Evolutionary conservation across 2,888 invertebrate species (phyloP).

Genomic region (Eristalis intricaria): DNA sequence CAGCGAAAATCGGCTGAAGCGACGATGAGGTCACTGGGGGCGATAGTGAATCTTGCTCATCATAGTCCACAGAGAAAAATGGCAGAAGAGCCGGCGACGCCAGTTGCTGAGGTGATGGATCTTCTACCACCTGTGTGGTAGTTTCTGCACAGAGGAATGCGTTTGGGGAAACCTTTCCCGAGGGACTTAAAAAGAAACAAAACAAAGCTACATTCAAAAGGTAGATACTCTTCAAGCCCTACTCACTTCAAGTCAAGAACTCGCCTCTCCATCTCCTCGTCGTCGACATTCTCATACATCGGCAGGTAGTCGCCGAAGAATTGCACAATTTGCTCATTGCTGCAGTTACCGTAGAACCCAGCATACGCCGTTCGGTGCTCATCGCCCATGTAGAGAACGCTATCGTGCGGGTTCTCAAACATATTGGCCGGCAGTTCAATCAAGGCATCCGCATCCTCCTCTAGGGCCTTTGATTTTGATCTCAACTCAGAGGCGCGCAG

Average conservation of each 20-base stretch:
- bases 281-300: slow-evolving; percentile 73
- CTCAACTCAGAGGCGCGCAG: slow-evolving; percentile 70
- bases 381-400: slow-evolving; percentile 73
- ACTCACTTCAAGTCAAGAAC: slow-evolving; percentile 52
- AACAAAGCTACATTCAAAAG: neutral
- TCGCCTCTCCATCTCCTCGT: slow-evolving; percentile 30
- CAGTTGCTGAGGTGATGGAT: slow-evolving; percentile 35
- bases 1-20: slow-evolving; percentile 74
- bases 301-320: slow-evolving; percentile 75
- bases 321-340: slow-evolving; percentile 71
- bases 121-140: neutral
- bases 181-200: slow-evolving; percentile 12
- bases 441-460: slow-evolving; percentile 72
- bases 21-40: slow-evolving; percentile 68
- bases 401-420: slow-evolving; percentile 76
- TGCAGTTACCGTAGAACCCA: slow-evolving; percentile 75
- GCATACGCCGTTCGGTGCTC: slow-evolving; percentile 74
- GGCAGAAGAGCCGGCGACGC: slow-evolving; percentile 73
- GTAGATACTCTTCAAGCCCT: neutral
- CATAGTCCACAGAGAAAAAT: slow-evolving; percentile 72
- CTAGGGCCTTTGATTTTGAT: neutral
- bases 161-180: neutral
- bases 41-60: slow-evolving; percentile 27
- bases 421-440: slow-evolving; percentile 74
- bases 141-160: slow-evolving; percentile 1